These are phyloP conservation scores for Yoshiicerus persimilis DNA, from an alignment of 1,140 invertebrate species.

Conservation along the genomic window DNA sequence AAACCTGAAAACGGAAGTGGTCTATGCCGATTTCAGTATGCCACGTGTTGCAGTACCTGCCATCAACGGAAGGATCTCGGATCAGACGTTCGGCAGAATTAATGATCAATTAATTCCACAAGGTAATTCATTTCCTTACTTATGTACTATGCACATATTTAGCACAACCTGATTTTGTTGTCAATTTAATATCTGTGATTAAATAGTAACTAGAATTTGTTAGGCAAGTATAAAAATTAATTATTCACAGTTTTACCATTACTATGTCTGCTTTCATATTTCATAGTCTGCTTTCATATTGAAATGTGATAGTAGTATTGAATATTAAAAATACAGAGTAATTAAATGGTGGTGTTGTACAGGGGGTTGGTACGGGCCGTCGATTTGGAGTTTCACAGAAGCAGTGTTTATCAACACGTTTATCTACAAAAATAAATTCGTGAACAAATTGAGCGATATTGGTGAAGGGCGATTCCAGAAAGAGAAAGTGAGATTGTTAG, in stretches of 20 bases:
- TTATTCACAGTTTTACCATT: no score
- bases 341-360: neutral
- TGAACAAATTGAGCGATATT: slow-evolving; percentile 24
- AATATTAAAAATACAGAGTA: neutral
- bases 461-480: slow-evolving; percentile 23
- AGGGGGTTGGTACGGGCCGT: slow-evolving; percentile 34
- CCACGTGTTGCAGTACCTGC: slow-evolving; percentile 27
- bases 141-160: neutral
- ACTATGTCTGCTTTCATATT: no score
- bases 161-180: neutral
- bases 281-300: no score
- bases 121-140: neutral
- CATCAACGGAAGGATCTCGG: slow-evolving; percentile 25
- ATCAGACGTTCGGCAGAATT: slow-evolving; percentile 34
- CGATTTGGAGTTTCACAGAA: slow-evolving; percentile 32
- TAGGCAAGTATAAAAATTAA: no score
- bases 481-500: slow-evolving; percentile 32
- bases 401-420: slow-evolving; percentile 31
- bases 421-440: slow-evolving; percentile 33
- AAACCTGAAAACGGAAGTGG: slow-evolving; percentile 22
- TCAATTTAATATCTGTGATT: no score
- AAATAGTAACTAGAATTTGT: no score
- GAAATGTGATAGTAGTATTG: no score
- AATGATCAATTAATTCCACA: slow-evolving; percentile 33
- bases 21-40: slow-evolving; percentile 28